phyloP scores from a whole-genome alignment of 2,888 invertebrate genomes.

The Desoria tigrina region DNA sequence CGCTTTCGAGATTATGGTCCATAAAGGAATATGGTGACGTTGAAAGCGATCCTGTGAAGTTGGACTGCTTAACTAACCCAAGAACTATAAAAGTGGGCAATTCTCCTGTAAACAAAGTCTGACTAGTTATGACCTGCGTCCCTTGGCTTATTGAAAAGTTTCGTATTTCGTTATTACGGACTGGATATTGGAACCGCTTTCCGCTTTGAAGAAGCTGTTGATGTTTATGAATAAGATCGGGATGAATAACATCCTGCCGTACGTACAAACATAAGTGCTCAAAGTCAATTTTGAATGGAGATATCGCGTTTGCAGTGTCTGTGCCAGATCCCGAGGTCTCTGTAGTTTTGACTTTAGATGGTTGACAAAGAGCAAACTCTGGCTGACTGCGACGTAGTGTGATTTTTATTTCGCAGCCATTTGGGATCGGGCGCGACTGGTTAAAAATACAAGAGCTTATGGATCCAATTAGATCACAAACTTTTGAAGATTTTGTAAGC shows the following conservation, averaged over 20 bases:
- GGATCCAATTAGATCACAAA: neutral
- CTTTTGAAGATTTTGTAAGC: neutral
- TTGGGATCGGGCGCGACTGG: neutral
- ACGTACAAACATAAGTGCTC: neutral
- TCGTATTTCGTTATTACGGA: neutral
- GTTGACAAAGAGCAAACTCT: neutral
- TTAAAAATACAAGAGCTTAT: neutral
- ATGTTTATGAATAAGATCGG: neutral
- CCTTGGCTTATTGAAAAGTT: too few species aligned
- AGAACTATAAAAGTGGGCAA: too few species aligned
- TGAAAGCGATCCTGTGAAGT: too few species aligned
- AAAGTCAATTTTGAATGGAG: neutral
- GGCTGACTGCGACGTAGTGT: neutral
- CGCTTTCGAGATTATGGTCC: too few species aligned
- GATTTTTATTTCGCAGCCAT: neutral
- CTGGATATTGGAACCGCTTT: neutral
- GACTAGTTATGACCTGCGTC: too few species aligned
- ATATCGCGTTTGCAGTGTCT: too few species aligned
- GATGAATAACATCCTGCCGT: neutral
- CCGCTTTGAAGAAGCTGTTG: neutral
- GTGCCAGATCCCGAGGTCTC: too few species aligned
- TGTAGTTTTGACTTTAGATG: neutral
- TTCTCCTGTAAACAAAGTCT: too few species aligned
- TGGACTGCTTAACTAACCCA: too few species aligned
- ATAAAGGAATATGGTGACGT: too few species aligned